Conservation (phyloP, 2,797 vertebrate species). For the Thamnophis elegans region DNA sequence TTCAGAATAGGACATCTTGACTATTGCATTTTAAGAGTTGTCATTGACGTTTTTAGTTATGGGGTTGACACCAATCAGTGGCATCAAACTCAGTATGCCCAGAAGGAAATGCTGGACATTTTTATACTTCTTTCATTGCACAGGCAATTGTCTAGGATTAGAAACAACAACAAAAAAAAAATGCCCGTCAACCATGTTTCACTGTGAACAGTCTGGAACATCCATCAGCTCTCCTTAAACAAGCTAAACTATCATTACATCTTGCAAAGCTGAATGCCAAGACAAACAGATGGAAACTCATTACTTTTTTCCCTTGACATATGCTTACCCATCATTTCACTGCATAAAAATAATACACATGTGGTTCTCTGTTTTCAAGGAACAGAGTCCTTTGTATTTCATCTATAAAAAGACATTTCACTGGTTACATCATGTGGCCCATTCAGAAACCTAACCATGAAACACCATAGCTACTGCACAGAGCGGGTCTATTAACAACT, state of each 20-base stretch:
- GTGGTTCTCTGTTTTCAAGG: conserved; percentile 25
- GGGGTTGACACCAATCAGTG: conserved; percentile 47
- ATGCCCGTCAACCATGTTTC: conserved; percentile 45
- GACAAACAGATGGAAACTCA: conserved; percentile 40
- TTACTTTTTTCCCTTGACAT: conserved; percentile 43
- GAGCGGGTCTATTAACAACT: background rate
- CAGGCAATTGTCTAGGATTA: conserved; percentile 56
- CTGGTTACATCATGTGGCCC: conserved; percentile 27
- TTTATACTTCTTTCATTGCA: conserved; percentile 54
- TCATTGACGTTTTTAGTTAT: conserved; percentile 45
- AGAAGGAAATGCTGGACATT: conserved; percentile 53
- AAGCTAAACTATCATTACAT: conserved; percentile 54
- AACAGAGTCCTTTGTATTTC: conserved; percentile 24
- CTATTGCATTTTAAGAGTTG: background rate
- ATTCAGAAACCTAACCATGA: conserved; percentile 9
- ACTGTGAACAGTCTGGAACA: conserved; percentile 58
- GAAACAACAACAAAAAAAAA: conserved; percentile 53
- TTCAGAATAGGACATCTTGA: conserved; percentile 20
- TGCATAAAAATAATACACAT: conserved; percentile 27
- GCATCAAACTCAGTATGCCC: conserved; percentile 38
- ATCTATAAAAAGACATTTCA: conserved; percentile 24
- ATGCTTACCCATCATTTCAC: conserved; percentile 43
- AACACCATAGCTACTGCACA: conserved; percentile 14
- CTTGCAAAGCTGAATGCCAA: conserved; percentile 39
- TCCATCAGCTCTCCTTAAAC: conserved; percentile 62